Conservation (phyloP, 1,140 invertebrate genomes). For the Drosophila setifemur region DNA sequence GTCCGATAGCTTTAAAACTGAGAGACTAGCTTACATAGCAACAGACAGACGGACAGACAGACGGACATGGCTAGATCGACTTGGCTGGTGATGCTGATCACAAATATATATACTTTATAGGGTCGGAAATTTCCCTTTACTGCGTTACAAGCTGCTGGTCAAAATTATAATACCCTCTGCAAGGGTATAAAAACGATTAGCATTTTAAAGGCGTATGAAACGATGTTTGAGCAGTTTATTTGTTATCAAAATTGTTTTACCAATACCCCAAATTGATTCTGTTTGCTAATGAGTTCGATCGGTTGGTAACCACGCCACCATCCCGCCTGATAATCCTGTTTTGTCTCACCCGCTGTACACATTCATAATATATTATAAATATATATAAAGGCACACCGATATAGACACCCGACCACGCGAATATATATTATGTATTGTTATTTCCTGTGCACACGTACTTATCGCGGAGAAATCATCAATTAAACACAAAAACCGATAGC, state of each 20-base stretch:
- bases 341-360: conserved; percentile 10
- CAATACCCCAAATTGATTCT: conserved; percentile 11
- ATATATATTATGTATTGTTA: conserved; percentile 68
- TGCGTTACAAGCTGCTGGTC: too few species aligned
- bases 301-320: too few species aligned
- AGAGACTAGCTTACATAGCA: too few species aligned
- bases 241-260: conserved; percentile 36
- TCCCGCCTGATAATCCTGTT: conserved; percentile 7
- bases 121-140: too few species aligned
- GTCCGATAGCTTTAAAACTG: too few species aligned
- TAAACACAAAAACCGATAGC: conserved; percentile 26
- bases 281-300: too few species aligned
- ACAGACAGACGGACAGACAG: too few species aligned
- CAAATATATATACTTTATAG: too few species aligned
- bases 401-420: conserved; percentile 6
- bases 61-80: too few species aligned
- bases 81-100: too few species aligned
- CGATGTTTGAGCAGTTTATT: conserved; percentile 20
- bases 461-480: conserved; percentile 37
- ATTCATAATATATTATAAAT: conserved; percentile 30
- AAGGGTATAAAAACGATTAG: conserved; percentile 24
- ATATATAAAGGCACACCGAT: conserved; percentile 18
- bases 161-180: too few species aligned
- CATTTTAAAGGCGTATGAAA: conserved; percentile 14
- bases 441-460: conserved; percentile 77